Evolutionary conservation across 2,888 invertebrate genomes (phyloP).

Genomic region (Drosophila setosimentum): DNA sequence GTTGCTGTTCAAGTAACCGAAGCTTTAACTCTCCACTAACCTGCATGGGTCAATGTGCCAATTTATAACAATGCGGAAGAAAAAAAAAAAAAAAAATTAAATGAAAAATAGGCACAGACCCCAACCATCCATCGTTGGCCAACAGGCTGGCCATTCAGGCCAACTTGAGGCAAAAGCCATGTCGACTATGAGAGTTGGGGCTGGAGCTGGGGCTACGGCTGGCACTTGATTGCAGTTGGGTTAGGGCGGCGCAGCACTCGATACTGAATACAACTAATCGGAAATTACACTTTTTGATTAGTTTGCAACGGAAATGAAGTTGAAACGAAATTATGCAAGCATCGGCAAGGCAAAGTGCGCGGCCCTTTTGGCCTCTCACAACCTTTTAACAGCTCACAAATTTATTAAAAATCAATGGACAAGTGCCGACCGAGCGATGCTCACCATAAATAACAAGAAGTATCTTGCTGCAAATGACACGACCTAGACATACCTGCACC

Average conservation of each 20-base stretch:
- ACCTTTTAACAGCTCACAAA: slow-evolving; percentile 59
- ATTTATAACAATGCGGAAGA: slow-evolving; percentile 70
- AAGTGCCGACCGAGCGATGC: slow-evolving; percentile 39
- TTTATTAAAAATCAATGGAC: slow-evolving; percentile 77
- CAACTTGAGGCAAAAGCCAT: slow-evolving; percentile 54
- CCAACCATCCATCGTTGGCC: slow-evolving; percentile 19
- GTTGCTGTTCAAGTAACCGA: slow-evolving; percentile 41
- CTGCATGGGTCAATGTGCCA: slow-evolving; percentile 75
- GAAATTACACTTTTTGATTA: slow-evolving; percentile 86
- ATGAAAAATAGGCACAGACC: slow-evolving; percentile 37
- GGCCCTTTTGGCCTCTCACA: slow-evolving; percentile 33
- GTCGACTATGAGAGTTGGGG: slow-evolving; percentile 33
- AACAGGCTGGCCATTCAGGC: slow-evolving; percentile 36
- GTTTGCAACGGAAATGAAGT: slow-evolving; percentile 85
- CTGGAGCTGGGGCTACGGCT: neutral
- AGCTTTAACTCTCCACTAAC: slow-evolving; percentile 46
- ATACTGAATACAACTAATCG: slow-evolving; percentile 83
- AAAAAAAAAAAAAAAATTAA: slow-evolving; percentile 15
- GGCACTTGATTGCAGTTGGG: slow-evolving; percentile 33
- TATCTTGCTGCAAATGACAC: slow-evolving; percentile 20
- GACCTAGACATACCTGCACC: slow-evolving; percentile 2
- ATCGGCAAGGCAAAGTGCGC: slow-evolving; percentile 40
- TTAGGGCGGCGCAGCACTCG: slow-evolving; percentile 57
- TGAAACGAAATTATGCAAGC: slow-evolving; percentile 85
- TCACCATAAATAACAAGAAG: slow-evolving; percentile 69